phyloP scores from a whole-genome alignment of 2,113 vertebrate genomes.

The Rostratula benghalensis region DNA sequence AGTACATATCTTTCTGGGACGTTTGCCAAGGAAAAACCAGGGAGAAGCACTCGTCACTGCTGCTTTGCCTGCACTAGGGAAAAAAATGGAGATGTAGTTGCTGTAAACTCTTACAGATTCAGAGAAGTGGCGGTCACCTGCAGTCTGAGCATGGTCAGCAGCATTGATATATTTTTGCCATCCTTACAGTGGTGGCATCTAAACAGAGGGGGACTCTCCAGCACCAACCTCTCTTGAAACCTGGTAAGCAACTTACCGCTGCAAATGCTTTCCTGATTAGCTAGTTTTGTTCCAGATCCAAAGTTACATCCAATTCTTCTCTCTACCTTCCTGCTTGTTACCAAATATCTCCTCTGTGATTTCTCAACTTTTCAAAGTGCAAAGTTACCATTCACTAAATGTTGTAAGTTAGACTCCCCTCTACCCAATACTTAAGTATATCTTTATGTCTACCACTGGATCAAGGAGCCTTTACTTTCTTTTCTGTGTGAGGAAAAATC shows the following conservation, averaged over 20 bases:
- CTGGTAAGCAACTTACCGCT: neutral
- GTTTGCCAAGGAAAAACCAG: neutral
- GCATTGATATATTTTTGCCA: neutral
- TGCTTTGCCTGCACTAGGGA: neutral
- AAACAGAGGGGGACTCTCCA: neutral
- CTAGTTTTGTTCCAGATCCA: neutral
- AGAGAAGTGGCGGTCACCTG: neutral
- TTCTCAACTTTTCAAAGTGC: neutral
- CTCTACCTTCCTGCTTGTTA: neutral
- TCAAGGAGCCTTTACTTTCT: neutral
- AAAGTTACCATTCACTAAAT: neutral
- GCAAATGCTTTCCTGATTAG: neutral
- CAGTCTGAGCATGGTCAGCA: neutral
- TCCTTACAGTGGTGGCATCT: neutral
- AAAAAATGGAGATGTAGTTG: neutral
- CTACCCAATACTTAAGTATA: neutral
- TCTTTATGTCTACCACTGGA: neutral
- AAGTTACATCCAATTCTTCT: neutral
- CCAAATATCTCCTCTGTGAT: neutral
- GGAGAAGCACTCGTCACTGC: neutral
- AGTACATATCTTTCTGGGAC: constrained; percentile 24
- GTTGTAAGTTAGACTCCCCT: neutral
- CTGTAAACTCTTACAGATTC: neutral
- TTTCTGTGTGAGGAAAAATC: neutral
- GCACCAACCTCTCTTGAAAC: neutral